These are phyloP conservation scores for Drosophila obscura DNA, from an alignment of 1,140 invertebrate genomes.

Conservation along the genomic window DNA sequence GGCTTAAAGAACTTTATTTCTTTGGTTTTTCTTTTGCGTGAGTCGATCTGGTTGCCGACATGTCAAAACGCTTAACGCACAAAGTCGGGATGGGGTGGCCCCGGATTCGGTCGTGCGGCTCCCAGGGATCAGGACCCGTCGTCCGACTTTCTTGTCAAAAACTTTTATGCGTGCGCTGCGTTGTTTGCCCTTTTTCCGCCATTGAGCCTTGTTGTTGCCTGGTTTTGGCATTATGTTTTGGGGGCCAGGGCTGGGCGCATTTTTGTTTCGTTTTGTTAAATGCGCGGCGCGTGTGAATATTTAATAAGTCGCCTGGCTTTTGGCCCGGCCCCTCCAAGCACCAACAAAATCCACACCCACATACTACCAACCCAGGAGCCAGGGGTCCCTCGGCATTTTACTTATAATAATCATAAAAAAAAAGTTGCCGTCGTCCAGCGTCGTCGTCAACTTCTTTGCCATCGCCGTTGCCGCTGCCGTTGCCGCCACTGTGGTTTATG, in stretches of 20 bases:
- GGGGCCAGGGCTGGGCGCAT: slow-evolving; percentile 21
- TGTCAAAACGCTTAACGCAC: slow-evolving; percentile 79
- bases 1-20: slow-evolving; percentile 75
- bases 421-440: slow-evolving; percentile 66
- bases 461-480: slow-evolving; percentile 37
- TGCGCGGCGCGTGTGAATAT: slow-evolving; percentile 82
- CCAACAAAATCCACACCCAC: slow-evolving; percentile 4
- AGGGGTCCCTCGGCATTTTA: slow-evolving; percentile 57
- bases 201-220: slow-evolving; percentile 27
- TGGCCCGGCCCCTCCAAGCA: not conserved
- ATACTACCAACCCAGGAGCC: slow-evolving; percentile 14
- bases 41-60: slow-evolving; percentile 63
- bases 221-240: slow-evolving; percentile 60
- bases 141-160: slow-evolving; percentile 70
- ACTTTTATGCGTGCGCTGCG: slow-evolving; percentile 77
- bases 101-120: slow-evolving; percentile 69
- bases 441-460: slow-evolving; percentile 30
- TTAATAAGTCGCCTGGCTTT: slow-evolving; percentile 74
- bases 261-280: slow-evolving; percentile 77
- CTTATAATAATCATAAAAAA: slow-evolving; percentile 79
- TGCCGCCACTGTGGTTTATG: slow-evolving; percentile 65
- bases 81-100: slow-evolving; percentile 28
- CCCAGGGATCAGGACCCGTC: slow-evolving; percentile 62
- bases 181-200: slow-evolving; percentile 61
- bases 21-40: slow-evolving; percentile 29